phyloP scores from a whole-genome alignment of 2,888 invertebrate genomes.

The Ecliptopera silaceata region DNA sequence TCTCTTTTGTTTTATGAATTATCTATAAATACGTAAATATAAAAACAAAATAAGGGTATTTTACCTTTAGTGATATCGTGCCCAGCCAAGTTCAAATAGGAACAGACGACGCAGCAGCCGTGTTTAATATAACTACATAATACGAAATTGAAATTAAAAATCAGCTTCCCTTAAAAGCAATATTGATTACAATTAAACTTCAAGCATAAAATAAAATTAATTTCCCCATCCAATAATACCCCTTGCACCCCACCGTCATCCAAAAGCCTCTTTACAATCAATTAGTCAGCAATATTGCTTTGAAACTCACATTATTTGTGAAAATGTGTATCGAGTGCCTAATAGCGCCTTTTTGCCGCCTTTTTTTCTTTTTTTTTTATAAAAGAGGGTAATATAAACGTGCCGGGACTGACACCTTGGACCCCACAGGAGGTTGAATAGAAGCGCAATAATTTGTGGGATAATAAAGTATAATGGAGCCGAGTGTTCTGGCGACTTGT shows the following conservation, averaged over 20 bases:
- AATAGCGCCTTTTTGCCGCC: slow-evolving; percentile 66
- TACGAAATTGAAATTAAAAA: slow-evolving; percentile 8
- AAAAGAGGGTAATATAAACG: slow-evolving; percentile 77
- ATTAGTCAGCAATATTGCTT: slow-evolving; percentile 74
- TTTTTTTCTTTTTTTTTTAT: slow-evolving; percentile 64
- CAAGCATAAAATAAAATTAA: slow-evolving; percentile 38
- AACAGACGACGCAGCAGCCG: too few relatives aligned
- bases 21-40: too few relatives aligned
- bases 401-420: slow-evolving; percentile 78
- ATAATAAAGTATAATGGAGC: slow-evolving; percentile 72
- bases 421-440: slow-evolving; percentile 74
- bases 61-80: too few relatives aligned
- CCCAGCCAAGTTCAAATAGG: too few relatives aligned
- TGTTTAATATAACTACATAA: too few relatives aligned
- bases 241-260: slow-evolving; percentile 58
- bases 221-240: slow-evolving; percentile 41
- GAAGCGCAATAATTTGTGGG: slow-evolving; percentile 70
- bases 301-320: slow-evolving; percentile 64
- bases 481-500: slow-evolving; percentile 48
- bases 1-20: too few relatives aligned
- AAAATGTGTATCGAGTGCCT: slow-evolving; percentile 48
- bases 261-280: slow-evolving; percentile 66
- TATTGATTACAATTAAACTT: slow-evolving; percentile 32
- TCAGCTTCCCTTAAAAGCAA: slow-evolving; percentile 2
- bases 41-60: too few relatives aligned